Percentiles rank a stretch among this genome's conserved stretches.
phyloP scores from a whole-genome alignment of 2,888 invertebrate species.

The Oegoconia quadripuncta region DNA sequence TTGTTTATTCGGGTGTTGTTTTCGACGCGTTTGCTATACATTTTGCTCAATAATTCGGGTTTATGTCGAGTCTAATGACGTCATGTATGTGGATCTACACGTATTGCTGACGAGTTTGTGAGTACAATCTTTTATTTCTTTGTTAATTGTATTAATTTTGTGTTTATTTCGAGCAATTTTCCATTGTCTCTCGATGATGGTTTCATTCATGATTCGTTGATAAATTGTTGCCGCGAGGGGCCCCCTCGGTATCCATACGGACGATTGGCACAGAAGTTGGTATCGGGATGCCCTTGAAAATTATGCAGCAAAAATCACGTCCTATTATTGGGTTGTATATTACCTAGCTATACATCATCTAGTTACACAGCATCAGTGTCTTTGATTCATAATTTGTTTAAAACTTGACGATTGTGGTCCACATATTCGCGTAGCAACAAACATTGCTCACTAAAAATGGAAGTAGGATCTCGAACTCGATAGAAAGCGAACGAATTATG shows the following conservation, averaged over 20 bases:
- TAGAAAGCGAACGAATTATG: constrained; percentile 51
- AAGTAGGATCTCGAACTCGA: constrained; percentile 62
- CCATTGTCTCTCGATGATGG: constrained; percentile 36
- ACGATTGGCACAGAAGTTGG: constrained; percentile 25
- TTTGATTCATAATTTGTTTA: constrained; percentile 40
- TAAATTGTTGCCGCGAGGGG: constrained; percentile 33
- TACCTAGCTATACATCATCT: background rate
- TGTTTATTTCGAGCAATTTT: constrained; percentile 41
- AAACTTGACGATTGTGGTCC: constrained; percentile 30
- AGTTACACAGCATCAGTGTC: background rate
- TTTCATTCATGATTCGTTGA: constrained; percentile 69
- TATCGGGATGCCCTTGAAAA: constrained; percentile 74
- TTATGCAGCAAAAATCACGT: constrained; percentile 66
- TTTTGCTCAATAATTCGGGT: constrained; percentile 74
- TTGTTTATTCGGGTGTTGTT: constrained; percentile 63
- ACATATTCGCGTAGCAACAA: constrained; percentile 57
- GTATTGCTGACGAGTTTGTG: constrained; percentile 76
- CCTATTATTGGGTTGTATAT: constrained; percentile 1
- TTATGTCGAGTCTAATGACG: constrained; percentile 79
- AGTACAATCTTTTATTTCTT: constrained; percentile 75
- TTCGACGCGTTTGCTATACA: constrained; percentile 60
- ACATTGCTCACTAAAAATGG: constrained; percentile 63
- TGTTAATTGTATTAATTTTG: constrained; percentile 56
- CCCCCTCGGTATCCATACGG: constrained; percentile 42
- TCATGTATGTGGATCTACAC: constrained; percentile 78